phyloP scores from a whole-genome alignment of 2,797 vertebrate genomes.

The Alca torda region DNA sequence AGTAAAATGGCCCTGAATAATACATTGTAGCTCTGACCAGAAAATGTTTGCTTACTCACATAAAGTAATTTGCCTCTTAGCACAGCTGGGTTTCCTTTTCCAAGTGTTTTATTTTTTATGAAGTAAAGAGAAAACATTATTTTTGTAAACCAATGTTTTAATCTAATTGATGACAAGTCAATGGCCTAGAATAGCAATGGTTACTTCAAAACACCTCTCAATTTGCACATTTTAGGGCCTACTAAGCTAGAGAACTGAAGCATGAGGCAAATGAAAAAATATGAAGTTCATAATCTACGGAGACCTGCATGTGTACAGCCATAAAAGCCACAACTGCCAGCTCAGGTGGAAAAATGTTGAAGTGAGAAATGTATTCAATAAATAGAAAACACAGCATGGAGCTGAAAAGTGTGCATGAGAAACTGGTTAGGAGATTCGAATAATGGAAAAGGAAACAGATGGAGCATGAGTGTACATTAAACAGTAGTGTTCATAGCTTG shows the following conservation, averaged over 20 bases:
- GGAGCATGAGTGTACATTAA: conserved; percentile 99
- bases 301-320: conserved; percentile 84
- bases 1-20: conserved; percentile 91
- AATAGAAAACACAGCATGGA: conserved; percentile 99
- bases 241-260: conserved; percentile 86
- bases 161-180: conserved; percentile 87
- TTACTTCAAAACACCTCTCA: conserved; percentile 87
- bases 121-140: conserved; percentile 87
- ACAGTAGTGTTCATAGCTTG: conserved; percentile 93
- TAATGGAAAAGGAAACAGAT: conserved; percentile 96
- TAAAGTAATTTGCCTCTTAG: conserved; percentile 88
- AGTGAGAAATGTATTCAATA: conserved; percentile 99
- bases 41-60: conserved; percentile 92
- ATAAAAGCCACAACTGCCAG: conserved; percentile 97
- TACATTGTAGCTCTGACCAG: conserved; percentile 89
- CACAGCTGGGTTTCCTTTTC: conserved; percentile 92
- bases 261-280: conserved; percentile 87
- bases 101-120: conserved; percentile 94
- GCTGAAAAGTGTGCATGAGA: conserved; percentile 95
- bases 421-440: conserved; percentile 92
- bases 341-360: conserved; percentile 99
- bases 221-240: conserved; percentile 92
- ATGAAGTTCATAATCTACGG: conserved; percentile 84
- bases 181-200: conserved; percentile 84
- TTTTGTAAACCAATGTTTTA: conserved; percentile 86